These are phyloP conservation scores for Misgurnus anguillicaudatus DNA, from an alignment of 2,113 vertebrate genomes.

Conservation along the genomic window DNA sequence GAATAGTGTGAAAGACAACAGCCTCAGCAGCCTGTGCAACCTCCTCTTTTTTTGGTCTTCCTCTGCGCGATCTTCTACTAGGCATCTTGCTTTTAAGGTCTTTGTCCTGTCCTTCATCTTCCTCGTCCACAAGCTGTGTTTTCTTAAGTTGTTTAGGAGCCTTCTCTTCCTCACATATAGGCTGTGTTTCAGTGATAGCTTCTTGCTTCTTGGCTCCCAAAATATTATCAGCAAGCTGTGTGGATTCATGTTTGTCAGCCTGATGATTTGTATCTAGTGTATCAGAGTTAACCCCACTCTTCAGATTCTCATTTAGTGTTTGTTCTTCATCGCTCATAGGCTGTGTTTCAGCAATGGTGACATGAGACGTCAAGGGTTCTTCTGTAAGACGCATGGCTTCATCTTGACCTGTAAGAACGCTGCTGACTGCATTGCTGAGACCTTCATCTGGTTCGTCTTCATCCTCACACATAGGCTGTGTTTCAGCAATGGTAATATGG, in stretches of 20 bases:
- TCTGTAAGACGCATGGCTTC: background rate
- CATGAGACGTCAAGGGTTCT: conserved; percentile 7
- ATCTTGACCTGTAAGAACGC: background rate
- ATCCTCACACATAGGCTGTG: conserved; percentile 44
- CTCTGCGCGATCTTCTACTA: background rate
- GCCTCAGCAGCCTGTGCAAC: background rate
- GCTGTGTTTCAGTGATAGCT: conserved; percentile 53
- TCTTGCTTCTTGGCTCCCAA: conserved; percentile 2
- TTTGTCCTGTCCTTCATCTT: conserved; percentile 23
- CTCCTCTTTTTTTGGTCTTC: conserved; percentile 24
- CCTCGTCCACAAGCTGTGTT: conserved; percentile 47
- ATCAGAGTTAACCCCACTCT: background rate
- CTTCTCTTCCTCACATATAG: background rate
- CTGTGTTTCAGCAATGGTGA: conserved; percentile 55
- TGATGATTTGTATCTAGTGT: conserved; percentile 4
- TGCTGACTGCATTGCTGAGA: background rate
- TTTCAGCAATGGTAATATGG: conserved; percentile 22
- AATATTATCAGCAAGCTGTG: background rate
- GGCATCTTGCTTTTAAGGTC: background rate
- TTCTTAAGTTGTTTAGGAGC: conserved; percentile 17
- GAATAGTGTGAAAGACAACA: background rate
- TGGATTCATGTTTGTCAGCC: background rate
- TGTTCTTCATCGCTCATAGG: conserved; percentile 48
- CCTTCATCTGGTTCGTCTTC: background rate
- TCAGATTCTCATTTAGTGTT: background rate